phyloP scores from a whole-genome alignment of 2,113 vertebrate genomes.

The Sciurus niger region DNA sequence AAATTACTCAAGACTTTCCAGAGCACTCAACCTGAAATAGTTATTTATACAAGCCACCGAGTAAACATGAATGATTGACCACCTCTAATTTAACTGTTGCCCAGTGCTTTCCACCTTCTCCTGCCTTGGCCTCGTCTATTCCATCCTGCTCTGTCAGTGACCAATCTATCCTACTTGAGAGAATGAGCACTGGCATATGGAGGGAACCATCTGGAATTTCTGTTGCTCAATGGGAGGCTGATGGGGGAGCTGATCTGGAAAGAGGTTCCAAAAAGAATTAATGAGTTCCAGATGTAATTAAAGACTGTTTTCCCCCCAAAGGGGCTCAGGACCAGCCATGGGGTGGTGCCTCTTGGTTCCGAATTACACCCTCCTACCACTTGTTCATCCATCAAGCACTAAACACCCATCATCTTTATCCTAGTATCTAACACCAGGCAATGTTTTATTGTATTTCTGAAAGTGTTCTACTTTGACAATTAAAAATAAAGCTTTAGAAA shows the following conservation, averaged over 20 bases:
- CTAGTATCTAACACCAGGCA: constrained; percentile 35
- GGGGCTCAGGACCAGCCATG: constrained; percentile 75
- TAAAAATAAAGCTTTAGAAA: constrained; percentile 31
- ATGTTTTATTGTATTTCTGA: background rate
- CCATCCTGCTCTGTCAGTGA: constrained; percentile 71
- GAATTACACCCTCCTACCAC: constrained; percentile 67
- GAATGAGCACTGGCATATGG: constrained; percentile 80
- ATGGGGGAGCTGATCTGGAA: constrained; percentile 83
- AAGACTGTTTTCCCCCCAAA: constrained; percentile 78
- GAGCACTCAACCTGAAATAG: constrained; percentile 35
- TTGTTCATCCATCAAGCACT: constrained; percentile 78
- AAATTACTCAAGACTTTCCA: constrained; percentile 19
- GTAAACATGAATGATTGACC: background rate
- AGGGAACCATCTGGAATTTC: constrained; percentile 85
- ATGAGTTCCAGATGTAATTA: constrained; percentile 86
- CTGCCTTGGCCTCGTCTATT: constrained; percentile 23
- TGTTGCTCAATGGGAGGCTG: constrained; percentile 81
- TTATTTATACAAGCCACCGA: background rate
- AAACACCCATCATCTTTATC: constrained; percentile 72
- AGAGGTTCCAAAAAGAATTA: constrained; percentile 84
- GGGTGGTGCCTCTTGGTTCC: constrained; percentile 65
- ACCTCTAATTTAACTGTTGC: background rate
- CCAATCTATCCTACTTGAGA: constrained; percentile 82
- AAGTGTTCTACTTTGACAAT: constrained; percentile 41
- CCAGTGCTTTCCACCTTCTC: background rate